phyloP scores from a whole-genome alignment of 2,797 vertebrate genomes.

The Amazona ochrocephala region DNA sequence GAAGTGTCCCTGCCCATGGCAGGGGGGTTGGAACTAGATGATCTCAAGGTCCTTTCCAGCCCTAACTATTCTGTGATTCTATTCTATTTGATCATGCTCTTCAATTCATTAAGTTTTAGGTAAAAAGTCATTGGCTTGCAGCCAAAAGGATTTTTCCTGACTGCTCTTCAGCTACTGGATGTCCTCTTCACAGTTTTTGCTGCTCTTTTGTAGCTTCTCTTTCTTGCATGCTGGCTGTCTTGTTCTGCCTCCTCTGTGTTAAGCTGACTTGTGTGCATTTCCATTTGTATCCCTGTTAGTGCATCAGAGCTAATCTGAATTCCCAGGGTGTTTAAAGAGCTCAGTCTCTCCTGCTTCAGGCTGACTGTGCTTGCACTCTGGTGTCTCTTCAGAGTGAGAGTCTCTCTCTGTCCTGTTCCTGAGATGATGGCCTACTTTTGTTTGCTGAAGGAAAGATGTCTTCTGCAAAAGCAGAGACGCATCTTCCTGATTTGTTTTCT shows the following conservation, averaged over 20 bases:
- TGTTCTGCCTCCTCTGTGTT: not conserved
- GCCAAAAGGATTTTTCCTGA: not conserved
- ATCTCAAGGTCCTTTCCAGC: too few species aligned
- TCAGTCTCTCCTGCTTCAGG: not conserved
- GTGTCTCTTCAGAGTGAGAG: not conserved
- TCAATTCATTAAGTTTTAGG: not conserved
- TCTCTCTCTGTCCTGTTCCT: not conserved
- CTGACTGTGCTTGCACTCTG: conserved; percentile 41
- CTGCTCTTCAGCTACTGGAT: not conserved
- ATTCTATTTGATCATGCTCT: not conserved
- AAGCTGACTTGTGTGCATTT: not conserved
- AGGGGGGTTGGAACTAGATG: too few species aligned
- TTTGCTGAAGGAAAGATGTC: not conserved
- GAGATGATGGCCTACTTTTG: not conserved
- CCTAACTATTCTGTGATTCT: too few species aligned
- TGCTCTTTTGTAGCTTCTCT: not conserved
- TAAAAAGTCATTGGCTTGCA: not conserved
- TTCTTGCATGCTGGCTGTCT: not conserved
- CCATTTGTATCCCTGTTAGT: not conserved
- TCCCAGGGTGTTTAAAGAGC: conserved; percentile 1
- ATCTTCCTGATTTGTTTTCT: not conserved
- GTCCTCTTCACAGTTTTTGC: not conserved
- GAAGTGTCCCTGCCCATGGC: too few species aligned
- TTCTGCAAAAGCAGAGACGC: not conserved
- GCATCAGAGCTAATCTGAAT: not conserved